phyloP scores from a whole-genome alignment of 2,888 invertebrate genomes.

The Callyntrura sp. region DNA sequence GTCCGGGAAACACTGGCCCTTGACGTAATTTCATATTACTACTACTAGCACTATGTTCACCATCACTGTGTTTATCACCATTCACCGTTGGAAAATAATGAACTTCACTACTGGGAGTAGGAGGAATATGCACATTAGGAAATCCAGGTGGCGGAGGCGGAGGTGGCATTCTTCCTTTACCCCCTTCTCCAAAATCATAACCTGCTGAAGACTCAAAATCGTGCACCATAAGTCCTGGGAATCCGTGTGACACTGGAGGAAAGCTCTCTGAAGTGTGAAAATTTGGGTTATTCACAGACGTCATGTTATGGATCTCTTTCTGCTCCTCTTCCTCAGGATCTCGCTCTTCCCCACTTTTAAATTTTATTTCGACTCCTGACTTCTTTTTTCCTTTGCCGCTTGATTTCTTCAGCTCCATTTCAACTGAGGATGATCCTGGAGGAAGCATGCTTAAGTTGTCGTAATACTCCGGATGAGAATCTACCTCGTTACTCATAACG shows the following conservation, averaged over 20 bases:
- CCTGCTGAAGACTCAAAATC: conserved; percentile 57
- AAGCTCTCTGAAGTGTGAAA: conserved; percentile 47
- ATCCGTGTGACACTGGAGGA: conserved; percentile 44
- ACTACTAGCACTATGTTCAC: background rate
- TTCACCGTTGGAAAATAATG: conserved; percentile 66
- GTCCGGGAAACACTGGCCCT: conserved; percentile 46
- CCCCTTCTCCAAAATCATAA: conserved; percentile 31
- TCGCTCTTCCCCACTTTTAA: conserved; percentile 66
- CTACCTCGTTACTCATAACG: conserved; percentile 69
- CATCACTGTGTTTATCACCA: conserved; percentile 34
- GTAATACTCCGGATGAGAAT: conserved; percentile 49
- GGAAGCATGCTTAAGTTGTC: conserved; percentile 50
- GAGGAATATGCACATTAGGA: conserved; percentile 39
- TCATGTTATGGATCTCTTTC: conserved; percentile 30
- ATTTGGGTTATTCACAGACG: background rate
- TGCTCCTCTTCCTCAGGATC: conserved; percentile 59
- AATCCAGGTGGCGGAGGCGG: conserved; percentile 52
- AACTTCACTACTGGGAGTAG: conserved; percentile 50
- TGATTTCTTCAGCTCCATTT: conserved; percentile 41
- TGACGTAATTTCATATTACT: background rate
- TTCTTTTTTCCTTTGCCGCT: conserved; percentile 58
- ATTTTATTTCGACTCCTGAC: conserved; percentile 66
- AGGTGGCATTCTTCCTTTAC: background rate
- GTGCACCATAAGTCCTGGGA: conserved; percentile 58
- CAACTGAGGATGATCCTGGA: conserved; percentile 21